A percentile compares a stretch with the other conserved stretches of the same genome.
Conservation (phyloP, 1,140 invertebrate genomes). For the Halyomorpha halys region DNA sequence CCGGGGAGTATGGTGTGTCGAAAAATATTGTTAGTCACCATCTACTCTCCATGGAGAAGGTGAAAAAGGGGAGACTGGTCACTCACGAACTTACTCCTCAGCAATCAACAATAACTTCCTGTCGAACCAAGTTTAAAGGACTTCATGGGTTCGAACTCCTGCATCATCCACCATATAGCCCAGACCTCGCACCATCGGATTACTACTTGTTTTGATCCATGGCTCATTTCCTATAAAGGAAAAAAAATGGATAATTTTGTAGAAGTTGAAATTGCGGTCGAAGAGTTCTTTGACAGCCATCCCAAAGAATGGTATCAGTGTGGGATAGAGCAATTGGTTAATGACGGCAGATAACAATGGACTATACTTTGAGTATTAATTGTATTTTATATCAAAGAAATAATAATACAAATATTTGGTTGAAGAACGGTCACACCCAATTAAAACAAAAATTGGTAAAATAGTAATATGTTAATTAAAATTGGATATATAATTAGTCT, state of each 20-base stretch:
- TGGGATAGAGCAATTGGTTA: constrained; percentile 3
- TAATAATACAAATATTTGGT: neutral
- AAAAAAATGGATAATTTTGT: neutral
- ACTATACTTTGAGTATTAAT: neutral
- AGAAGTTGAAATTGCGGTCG: neutral
- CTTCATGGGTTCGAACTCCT: neutral
- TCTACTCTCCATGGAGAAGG: neutral
- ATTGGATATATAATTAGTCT: too few relatives aligned
- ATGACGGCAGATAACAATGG: neutral
- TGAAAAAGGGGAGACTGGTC: constrained; percentile 6
- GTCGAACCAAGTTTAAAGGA: neutral
- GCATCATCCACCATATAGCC: constrained; percentile 1
- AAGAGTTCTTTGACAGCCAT: neutral
- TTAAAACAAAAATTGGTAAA: too few relatives aligned
- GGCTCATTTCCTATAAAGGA: neutral
- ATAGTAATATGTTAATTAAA: too few relatives aligned
- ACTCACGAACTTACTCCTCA: constrained; percentile 11
- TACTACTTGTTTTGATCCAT: neutral
- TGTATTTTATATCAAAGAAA: constrained; percentile 7
- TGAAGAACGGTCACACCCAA: too few relatives aligned
- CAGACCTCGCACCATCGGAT: neutral
- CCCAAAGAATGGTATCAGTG: constrained; percentile 7
- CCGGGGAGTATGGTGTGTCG: neutral
- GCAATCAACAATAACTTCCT: constrained; percentile 4
- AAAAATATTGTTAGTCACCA: neutral